A percentile compares a stretch with the other conserved stretches of the same genome.
phyloP scores from a whole-genome alignment of 2,888 invertebrate genomes.

The Exephanes ischioxanthus region DNA sequence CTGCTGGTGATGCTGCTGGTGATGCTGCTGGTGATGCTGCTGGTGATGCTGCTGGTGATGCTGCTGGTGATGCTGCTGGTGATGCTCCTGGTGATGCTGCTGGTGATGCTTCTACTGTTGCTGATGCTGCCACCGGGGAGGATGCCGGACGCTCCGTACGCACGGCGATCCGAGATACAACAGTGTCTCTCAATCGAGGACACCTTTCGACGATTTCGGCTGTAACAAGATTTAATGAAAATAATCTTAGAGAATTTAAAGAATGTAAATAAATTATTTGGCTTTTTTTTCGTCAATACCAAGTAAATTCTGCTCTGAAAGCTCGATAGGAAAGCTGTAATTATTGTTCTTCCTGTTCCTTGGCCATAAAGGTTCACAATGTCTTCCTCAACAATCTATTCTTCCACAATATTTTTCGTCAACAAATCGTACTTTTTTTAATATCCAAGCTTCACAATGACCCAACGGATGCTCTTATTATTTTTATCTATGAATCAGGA shows the following conservation, averaged over 20 bases:
- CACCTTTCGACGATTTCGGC: background rate
- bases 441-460: background rate
- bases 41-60: constrained; percentile 68
- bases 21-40: constrained; percentile 72
- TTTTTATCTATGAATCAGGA: constrained; percentile 1
- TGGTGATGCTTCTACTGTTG: constrained; percentile 72
- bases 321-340: background rate
- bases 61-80: constrained; percentile 72
- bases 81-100: constrained; percentile 71
- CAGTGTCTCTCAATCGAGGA: constrained; percentile 80
- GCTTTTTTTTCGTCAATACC: background rate
- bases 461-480: background rate
- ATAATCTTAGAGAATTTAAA: background rate
- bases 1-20: constrained; percentile 71
- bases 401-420: background rate
- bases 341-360: background rate
- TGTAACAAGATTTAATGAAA: background rate
- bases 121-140: constrained; percentile 64
- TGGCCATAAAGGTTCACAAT: background rate
- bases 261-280: background rate
- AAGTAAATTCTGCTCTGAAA: background rate
- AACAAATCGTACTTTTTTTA: background rate
- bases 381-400: background rate
- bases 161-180: constrained; percentile 41
- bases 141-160: constrained; percentile 75